These are phyloP conservation scores for Falco punctatus DNA, from an alignment of 2,113 vertebrate genomes.

Conservation along the genomic window DNA sequence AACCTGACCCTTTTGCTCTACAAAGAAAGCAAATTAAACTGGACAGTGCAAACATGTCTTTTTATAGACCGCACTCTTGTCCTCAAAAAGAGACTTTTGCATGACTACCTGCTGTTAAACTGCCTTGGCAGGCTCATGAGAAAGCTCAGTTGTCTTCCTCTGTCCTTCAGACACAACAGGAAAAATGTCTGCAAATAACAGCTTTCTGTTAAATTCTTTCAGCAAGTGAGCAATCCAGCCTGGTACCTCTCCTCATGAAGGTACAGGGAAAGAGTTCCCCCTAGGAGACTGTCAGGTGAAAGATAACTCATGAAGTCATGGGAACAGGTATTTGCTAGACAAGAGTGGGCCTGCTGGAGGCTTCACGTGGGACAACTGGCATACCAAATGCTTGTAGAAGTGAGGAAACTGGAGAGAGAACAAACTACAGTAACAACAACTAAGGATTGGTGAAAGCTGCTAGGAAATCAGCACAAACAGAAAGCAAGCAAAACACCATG, in stretches of 20 bases:
- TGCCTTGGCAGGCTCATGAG: neutral
- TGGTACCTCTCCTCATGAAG: neutral
- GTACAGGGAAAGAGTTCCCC: neutral
- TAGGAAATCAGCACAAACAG: neutral
- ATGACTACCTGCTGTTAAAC: neutral
- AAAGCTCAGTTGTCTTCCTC: neutral
- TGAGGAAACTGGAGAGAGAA: neutral
- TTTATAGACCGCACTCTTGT: neutral
- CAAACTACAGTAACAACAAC: neutral
- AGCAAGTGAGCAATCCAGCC: neutral
- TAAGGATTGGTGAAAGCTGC: neutral
- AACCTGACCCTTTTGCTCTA: conserved; percentile 1
- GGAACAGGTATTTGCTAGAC: neutral
- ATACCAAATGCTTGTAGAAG: neutral
- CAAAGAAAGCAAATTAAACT: neutral
- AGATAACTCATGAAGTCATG: neutral
- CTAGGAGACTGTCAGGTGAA: neutral
- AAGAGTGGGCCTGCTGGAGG: neutral
- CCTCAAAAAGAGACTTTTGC: neutral
- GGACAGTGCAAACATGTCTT: neutral
- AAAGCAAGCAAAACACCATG: neutral
- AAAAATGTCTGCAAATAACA: neutral
- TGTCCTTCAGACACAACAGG: neutral
- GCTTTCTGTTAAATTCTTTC: neutral
- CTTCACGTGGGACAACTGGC: neutral